Evolutionary conservation across 1,140 invertebrate genomes (phyloP).

Genomic region (Trialeurodes vaporariorum): DNA sequence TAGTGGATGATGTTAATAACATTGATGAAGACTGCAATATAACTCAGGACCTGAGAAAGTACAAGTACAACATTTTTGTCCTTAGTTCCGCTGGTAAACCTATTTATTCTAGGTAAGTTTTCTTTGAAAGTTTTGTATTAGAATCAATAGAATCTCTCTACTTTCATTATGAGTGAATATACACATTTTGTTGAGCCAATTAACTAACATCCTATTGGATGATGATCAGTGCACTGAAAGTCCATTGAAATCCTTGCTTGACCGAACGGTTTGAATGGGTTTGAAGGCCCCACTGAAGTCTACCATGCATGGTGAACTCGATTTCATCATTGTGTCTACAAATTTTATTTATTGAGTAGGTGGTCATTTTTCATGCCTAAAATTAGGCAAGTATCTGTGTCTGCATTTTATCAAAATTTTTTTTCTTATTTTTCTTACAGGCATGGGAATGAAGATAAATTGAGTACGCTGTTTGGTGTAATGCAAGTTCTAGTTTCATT

Average conservation of each 20-base stretch:
- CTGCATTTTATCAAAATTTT: neutral
- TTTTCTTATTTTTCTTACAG: no score
- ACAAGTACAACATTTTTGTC: constrained; percentile 88
- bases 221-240: neutral
- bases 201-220: constrained; percentile 1
- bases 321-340: neutral
- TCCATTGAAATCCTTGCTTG: neutral
- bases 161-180: neutral
- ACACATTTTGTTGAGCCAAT: neutral
- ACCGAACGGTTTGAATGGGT: no score
- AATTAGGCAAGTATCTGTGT: constrained; percentile 9
- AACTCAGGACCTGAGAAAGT: constrained; percentile 57
- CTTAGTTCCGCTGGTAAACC: constrained; percentile 91
- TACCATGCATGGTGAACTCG: neutral
- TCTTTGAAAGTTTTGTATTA: constrained; percentile 1
- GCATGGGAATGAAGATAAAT: constrained; percentile 85
- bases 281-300: neutral
- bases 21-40: constrained; percentile 41
- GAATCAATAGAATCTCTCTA: neutral
- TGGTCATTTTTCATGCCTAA: constrained; percentile 16
- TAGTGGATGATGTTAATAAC: neutral
- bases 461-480: constrained; percentile 87
- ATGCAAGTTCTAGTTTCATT: constrained; percentile 92
- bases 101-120: constrained; percentile 72
- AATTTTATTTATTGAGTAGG: neutral